Conservation (phyloP, 2,888 invertebrate species). For the Hyposoter dolosus region DNA sequence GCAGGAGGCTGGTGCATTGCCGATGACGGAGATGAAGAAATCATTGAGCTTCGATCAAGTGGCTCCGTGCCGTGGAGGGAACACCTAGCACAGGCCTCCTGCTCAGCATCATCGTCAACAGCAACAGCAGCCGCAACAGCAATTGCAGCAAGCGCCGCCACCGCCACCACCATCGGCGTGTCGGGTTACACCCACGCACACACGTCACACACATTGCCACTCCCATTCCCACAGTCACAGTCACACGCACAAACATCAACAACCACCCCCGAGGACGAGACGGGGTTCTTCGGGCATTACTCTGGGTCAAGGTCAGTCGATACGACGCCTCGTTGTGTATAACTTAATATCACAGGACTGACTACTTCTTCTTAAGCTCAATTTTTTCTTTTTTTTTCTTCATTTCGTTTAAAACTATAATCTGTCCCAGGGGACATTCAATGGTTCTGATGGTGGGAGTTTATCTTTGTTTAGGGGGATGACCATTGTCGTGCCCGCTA, state of each 20-base stretch:
- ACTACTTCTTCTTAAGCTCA: not conserved
- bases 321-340: not conserved
- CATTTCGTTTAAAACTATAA: too few species aligned
- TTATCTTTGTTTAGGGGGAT: too few species aligned
- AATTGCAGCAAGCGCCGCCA: constrained; percentile 67
- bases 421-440: too few species aligned
- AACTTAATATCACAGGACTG: not conserved
- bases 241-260: constrained; percentile 83
- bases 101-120: constrained; percentile 78
- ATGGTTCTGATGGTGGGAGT: too few species aligned
- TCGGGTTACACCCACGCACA: constrained; percentile 82
- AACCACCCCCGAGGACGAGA: constrained; percentile 81
- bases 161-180: constrained; percentile 74
- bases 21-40: constrained; percentile 89
- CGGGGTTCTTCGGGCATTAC: constrained; percentile 83
- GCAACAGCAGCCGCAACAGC: constrained; percentile 76
- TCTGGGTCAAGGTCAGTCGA: constrained; percentile 82
- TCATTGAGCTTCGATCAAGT: constrained; percentile 87
- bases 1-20: constrained; percentile 88
- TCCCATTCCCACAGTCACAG: constrained; percentile 83
- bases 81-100: constrained; percentile 84
- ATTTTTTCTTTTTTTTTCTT: too few species aligned
- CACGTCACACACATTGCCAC: constrained; percentile 83
- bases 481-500: too few species aligned
- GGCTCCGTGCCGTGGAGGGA: constrained; percentile 85